A percentile compares a stretch with the other conserved stretches of the same genome.
These are phyloP conservation scores for Ploceus nigricollis DNA, from an alignment of 2,113 vertebrate genomes.

Conservation along the genomic window DNA sequence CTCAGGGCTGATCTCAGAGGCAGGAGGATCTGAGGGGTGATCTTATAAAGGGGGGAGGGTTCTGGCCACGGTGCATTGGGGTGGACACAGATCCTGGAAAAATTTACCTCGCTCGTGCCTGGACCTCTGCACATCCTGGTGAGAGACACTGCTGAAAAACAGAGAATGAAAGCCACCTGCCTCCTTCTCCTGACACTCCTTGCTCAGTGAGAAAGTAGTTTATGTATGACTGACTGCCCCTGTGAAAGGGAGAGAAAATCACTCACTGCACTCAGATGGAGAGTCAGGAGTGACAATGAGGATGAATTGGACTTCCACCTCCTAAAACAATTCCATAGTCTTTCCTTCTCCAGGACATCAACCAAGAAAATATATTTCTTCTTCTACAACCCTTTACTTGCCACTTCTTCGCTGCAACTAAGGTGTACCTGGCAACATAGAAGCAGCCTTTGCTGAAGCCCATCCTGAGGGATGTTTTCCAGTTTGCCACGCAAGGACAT, in stretches of 20 bases:
- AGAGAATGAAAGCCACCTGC: background rate
- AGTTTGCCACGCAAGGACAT: background rate
- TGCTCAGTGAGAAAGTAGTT: background rate
- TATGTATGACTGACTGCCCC: background rate
- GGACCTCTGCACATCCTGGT: background rate
- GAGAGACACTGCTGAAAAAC: background rate
- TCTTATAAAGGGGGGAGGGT: background rate
- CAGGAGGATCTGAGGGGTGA: background rate
- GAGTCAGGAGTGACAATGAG: slow-evolving; percentile 62
- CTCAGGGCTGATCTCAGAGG: background rate
- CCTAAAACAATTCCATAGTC: slow-evolving; percentile 35
- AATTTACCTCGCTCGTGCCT: background rate
- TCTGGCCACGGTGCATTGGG: background rate
- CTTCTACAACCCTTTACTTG: background rate
- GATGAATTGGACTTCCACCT: slow-evolving; percentile 52
- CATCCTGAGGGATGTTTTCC: background rate
- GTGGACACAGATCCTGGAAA: background rate
- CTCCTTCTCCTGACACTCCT: background rate
- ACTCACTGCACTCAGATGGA: background rate
- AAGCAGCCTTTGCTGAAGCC: background rate
- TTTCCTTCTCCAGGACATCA: slow-evolving; percentile 38
- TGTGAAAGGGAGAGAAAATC: background rate
- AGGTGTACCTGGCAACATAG: background rate
- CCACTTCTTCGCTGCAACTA: background rate
- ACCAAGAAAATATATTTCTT: slow-evolving; percentile 42